Evolutionary conservation across 2,888 invertebrate species (phyloP).

Genomic region (Ephialtes manifestator): DNA sequence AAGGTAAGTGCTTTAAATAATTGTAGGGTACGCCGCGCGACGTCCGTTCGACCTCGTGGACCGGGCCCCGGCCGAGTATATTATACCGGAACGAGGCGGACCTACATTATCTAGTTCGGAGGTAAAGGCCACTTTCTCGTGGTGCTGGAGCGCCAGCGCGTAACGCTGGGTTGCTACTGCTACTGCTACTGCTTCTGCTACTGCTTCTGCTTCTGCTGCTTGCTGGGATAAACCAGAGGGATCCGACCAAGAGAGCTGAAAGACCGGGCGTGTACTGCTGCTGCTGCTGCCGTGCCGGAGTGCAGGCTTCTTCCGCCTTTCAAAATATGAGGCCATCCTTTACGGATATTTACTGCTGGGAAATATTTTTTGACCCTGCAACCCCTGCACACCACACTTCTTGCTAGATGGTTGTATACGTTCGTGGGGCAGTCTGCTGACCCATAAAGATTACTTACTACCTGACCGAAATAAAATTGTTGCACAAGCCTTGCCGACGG

Average conservation of each 20-base stretch:
- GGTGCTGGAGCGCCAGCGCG: constrained; percentile 55
- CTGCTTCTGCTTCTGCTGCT: constrained; percentile 8
- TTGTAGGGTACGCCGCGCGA: constrained; percentile 74
- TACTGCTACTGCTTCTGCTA: constrained; percentile 22
- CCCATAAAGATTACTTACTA: constrained; percentile 74
- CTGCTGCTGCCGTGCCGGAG: constrained; percentile 66
- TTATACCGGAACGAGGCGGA: constrained; percentile 75
- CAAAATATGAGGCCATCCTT: constrained; percentile 79
- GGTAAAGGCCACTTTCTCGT: constrained; percentile 78
- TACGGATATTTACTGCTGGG: constrained; percentile 76
- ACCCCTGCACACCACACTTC: constrained; percentile 30
- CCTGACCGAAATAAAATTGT: constrained; percentile 72
- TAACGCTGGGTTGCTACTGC: constrained; percentile 40
- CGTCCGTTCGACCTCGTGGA: constrained; percentile 68
- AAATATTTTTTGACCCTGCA: constrained; percentile 60
- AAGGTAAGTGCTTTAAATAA: constrained; percentile 81
- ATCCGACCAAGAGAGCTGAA: constrained; percentile 53
- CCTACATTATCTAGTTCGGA: constrained; percentile 80
- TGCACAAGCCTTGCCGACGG: constrained; percentile 38
- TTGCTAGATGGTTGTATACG: constrained; percentile 59
- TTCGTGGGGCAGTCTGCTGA: constrained; percentile 71
- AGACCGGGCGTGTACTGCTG: constrained; percentile 66
- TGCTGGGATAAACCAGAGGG: constrained; percentile 46
- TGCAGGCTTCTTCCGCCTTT: constrained; percentile 77
- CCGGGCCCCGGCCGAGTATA: constrained; percentile 71